phyloP scores from a whole-genome alignment of 2,797 vertebrate species.

The Emydoidea blandingii region DNA sequence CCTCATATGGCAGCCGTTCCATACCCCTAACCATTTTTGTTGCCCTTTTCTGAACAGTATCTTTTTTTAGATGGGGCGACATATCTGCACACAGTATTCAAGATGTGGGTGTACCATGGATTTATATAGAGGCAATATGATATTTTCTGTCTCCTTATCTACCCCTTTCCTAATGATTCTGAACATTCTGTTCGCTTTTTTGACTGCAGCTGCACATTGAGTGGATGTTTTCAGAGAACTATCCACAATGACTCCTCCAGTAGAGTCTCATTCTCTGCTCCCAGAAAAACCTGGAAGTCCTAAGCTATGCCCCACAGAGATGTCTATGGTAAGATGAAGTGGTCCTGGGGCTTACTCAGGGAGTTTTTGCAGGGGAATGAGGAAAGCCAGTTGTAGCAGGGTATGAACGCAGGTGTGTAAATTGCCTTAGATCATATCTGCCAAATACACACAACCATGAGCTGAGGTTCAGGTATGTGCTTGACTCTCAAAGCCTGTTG shows the following conservation, averaged over 20 bases:
- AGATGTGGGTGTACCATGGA: no score
- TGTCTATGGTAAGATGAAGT: not conserved
- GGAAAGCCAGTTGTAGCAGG: not conserved
- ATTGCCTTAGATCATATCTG: not conserved
- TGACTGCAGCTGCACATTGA: no score
- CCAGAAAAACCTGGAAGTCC: not conserved
- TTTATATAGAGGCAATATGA: no score
- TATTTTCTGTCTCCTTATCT: no score
- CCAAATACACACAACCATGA: not conserved
- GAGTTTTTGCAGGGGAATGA: fast-evolving
- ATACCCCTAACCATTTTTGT: no score
- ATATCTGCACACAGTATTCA: no score
- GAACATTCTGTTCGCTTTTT: no score
- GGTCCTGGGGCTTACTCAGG: not conserved
- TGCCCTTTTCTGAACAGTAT: no score
- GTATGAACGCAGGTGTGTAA: not conserved
- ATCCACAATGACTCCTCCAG: not conserved
- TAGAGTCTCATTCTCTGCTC: not conserved
- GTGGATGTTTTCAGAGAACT: no score
- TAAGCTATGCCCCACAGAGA: not conserved
- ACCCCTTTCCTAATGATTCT: no score
- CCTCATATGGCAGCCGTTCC: no score
- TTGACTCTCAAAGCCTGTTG: not conserved
- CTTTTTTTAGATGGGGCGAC: no score
- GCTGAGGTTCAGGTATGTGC: not conserved